Conservation (phyloP, 2,888 invertebrate genomes). For the Chorisops tibialis region DNA sequence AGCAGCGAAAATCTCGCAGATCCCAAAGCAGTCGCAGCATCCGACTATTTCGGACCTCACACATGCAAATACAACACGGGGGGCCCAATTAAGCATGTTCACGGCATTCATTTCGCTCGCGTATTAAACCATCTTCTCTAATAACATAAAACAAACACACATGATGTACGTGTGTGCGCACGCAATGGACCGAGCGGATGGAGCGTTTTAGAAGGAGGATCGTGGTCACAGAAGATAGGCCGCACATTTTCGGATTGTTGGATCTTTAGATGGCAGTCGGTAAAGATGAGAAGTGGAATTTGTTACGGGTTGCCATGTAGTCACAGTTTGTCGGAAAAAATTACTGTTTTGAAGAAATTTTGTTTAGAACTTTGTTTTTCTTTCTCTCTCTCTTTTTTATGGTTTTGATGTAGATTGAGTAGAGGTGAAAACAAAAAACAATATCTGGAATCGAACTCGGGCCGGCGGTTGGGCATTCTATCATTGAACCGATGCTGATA, state of each 20-base stretch:
- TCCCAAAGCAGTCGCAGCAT: neutral
- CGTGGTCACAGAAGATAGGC: neutral
- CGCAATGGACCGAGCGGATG: neutral
- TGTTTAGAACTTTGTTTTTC: too few relatives aligned
- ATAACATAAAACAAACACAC: conserved; percentile 28
- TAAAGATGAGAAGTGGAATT: neutral
- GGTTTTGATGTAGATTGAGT: too few relatives aligned
- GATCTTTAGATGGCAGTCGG: neutral
- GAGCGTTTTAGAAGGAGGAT: neutral
- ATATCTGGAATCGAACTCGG: too few relatives aligned
- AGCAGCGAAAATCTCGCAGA: conserved; percentile 8
- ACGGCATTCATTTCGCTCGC: conserved; percentile 38
- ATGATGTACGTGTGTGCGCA: conserved; percentile 7
- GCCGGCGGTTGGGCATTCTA: too few relatives aligned
- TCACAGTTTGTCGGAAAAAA: conserved; percentile 25
- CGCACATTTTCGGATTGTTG: neutral
- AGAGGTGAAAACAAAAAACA: too few relatives aligned
- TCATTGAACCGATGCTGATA: too few relatives aligned
- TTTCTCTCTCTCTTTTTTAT: too few relatives aligned
- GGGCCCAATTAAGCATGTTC: conserved; percentile 43
- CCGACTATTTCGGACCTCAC: conserved; percentile 36
- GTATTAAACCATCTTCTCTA: conserved; percentile 33
- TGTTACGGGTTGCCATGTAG: conserved; percentile 22
- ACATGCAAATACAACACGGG: conserved; percentile 41
- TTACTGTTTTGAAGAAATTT: too few relatives aligned